Conservation (phyloP, 2,888 invertebrate species). For the Drosophila nr. medialis region DNA sequence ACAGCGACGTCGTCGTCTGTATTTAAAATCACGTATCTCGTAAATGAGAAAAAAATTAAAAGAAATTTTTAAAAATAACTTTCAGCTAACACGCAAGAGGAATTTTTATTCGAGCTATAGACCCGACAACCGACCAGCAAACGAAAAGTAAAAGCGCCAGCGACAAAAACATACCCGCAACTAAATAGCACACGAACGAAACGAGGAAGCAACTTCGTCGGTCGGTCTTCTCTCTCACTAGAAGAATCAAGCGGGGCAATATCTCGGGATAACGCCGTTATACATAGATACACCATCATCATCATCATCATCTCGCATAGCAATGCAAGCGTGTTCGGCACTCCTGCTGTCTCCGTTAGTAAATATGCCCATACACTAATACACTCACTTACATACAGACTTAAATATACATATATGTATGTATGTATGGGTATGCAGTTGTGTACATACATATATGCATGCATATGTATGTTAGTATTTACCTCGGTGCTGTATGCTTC, state of each 20-base stretch:
- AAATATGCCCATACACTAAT: conserved; percentile 5
- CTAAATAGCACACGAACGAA: conserved; percentile 48
- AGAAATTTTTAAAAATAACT: conserved; percentile 83
- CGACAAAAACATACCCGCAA: conserved; percentile 63
- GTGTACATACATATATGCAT: conserved; percentile 3
- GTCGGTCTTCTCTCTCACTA: conserved; percentile 14
- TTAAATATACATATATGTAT: neutral
- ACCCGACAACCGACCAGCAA: conserved; percentile 52
- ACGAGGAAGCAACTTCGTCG: conserved; percentile 55
- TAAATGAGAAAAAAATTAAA: conserved; percentile 68
- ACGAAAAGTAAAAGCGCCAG: conserved; percentile 66
- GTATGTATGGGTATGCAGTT: neutral
- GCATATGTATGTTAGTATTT: conserved; percentile 34
- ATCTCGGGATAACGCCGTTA: conserved; percentile 44
- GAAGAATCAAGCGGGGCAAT: conserved; percentile 25
- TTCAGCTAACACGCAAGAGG: conserved; percentile 84
- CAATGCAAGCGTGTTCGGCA: neutral
- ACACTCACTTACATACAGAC: neutral
- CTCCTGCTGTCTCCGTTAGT: conserved; percentile 6
- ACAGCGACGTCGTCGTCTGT: conserved; percentile 48
- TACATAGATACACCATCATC: conserved; percentile 27
- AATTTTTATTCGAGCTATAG: conserved; percentile 80
- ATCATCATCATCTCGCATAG: conserved; percentile 3
- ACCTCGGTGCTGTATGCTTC: conserved; percentile 37
- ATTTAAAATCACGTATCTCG: conserved; percentile 71